Conservation (phyloP, 2,113 vertebrate species). For the Gopherus flavomarginatus region DNA sequence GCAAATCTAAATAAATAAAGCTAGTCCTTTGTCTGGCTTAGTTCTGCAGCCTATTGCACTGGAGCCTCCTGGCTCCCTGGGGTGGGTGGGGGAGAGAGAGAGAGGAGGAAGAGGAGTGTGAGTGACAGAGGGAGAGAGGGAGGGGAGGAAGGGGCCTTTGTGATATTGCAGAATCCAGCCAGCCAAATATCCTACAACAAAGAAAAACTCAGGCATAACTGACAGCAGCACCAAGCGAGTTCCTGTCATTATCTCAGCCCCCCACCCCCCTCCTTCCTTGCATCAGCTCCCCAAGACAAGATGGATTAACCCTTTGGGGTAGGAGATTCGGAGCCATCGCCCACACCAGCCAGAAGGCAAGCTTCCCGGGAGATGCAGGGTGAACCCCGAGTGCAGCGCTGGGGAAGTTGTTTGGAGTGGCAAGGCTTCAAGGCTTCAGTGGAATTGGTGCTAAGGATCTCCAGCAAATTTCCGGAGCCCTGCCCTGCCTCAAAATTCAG, state of each 20-base stretch:
- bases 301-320: not conserved
- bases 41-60: not conserved
- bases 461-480: not conserved
- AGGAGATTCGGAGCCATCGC: not conserved
- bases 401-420: not conserved
- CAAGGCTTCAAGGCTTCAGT: not conserved
- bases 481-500: not conserved
- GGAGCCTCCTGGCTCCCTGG: not conserved
- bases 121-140: not conserved
- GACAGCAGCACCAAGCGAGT: not conserved
- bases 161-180: constrained; percentile 18
- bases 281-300: not conserved
- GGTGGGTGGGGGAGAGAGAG: constrained; percentile 7
- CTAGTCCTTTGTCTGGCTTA: constrained; percentile 62
- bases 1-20: not conserved
- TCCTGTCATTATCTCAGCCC: not conserved
- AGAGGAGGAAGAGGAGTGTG: constrained; percentile 4
- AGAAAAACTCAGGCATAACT: not conserved
- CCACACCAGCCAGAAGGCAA: not conserved
- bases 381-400: no score
- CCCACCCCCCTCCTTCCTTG: not conserved
- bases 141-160: constrained; percentile 16
- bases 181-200: constrained; percentile 25
- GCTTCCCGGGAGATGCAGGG: not conserved
- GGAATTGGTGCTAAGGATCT: not conserved